These are phyloP conservation scores for Cheilosia scutellata DNA, from an alignment of 2,888 invertebrate species.

Conservation along the genomic window DNA sequence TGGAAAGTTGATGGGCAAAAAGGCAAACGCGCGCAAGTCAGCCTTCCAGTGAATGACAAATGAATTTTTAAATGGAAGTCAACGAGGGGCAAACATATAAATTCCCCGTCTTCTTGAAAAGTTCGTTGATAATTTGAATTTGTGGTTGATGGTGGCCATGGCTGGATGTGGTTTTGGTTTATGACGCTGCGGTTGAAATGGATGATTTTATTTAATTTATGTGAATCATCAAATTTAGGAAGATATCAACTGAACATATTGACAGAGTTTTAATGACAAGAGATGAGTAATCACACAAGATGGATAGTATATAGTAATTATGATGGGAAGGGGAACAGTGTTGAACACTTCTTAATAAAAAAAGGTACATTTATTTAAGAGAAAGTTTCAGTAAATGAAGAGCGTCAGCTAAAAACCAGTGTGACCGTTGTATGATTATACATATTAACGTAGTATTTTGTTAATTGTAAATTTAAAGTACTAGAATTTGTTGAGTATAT, in stretches of 20 bases:
- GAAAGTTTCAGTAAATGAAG: no score
- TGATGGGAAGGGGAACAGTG: no score
- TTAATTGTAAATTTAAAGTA: no score
- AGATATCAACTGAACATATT: neutral
- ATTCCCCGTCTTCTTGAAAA: constrained; percentile 8
- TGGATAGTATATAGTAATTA: no score
- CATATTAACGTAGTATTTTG: no score
- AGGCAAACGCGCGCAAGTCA: constrained; percentile 47
- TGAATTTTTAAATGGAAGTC: constrained; percentile 38
- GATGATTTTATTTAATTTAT: neutral
- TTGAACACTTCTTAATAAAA: no score
- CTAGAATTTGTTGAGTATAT: no score
- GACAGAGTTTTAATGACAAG: neutral
- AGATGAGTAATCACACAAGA: neutral
- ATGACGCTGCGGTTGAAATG: neutral
- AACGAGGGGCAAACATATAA: neutral
- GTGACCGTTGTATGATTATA: no score
- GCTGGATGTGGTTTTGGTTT: constrained; percentile 5
- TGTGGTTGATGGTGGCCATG: neutral
- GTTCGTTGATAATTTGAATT: constrained; percentile 45
- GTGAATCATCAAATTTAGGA: neutral
- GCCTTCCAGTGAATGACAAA: constrained; percentile 45
- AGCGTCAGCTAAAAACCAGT: no score
- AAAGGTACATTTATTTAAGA: no score
- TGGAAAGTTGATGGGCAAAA: constrained; percentile 40